These are phyloP conservation scores for Chiloscyllium plagiosum DNA, from an alignment of 2,113 vertebrate species.

Conservation along the genomic window DNA sequence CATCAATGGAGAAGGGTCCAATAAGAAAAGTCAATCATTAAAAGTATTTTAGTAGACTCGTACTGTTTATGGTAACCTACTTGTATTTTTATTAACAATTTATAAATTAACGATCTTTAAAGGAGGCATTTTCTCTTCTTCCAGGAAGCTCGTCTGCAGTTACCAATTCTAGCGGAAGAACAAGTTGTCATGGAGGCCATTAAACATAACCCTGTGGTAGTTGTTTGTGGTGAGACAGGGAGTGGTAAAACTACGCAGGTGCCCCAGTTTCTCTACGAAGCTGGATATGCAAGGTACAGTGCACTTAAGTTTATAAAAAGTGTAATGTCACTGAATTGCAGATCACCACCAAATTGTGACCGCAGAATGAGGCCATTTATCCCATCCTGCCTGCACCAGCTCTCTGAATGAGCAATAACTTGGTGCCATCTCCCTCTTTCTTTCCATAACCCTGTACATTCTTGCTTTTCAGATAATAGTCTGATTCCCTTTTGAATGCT, in stretches of 20 bases:
- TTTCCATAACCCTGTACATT: too few relatives aligned
- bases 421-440: too few relatives aligned
- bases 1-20: not conserved
- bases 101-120: not conserved
- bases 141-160: constrained; percentile 78
- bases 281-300: constrained; percentile 80
- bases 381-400: too few relatives aligned
- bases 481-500: too few relatives aligned
- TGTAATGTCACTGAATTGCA: not conserved
- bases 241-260: constrained; percentile 96
- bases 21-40: not conserved
- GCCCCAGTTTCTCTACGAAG: constrained; percentile 94
- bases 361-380: too few relatives aligned
- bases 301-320: not conserved
- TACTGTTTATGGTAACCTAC: not conserved
- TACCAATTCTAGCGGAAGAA: constrained; percentile 85
- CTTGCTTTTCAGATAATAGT: too few relatives aligned
- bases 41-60: not conserved
- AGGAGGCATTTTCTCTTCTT: not conserved
- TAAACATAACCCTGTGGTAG: constrained; percentile 67
- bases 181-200: constrained; percentile 92
- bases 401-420: too few relatives aligned
- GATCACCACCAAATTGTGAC: too few relatives aligned
- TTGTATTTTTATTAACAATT: not conserved
- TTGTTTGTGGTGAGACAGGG: constrained; percentile 89